Evolutionary conservation across 1,140 invertebrate species (phyloP).

Genomic region (Heliconius himera): DNA sequence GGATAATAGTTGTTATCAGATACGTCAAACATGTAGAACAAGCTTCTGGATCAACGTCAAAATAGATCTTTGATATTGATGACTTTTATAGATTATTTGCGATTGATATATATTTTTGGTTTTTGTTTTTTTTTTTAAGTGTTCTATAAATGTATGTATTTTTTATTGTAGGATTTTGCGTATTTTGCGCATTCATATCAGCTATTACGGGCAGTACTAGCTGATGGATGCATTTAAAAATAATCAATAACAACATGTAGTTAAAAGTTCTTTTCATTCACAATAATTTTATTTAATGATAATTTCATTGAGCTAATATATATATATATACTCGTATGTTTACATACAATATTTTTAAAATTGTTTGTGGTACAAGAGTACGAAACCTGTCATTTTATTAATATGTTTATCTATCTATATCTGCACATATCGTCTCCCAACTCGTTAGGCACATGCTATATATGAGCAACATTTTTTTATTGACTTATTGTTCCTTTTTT

Average conservation of each 20-base stretch:
- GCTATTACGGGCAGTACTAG: no score
- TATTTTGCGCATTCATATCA: no score
- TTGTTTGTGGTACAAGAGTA: no score
- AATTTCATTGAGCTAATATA: no score
- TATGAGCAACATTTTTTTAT: background rate
- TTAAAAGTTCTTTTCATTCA: no score
- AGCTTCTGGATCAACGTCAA: background rate
- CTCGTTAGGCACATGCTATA: background rate
- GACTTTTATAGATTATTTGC: background rate
- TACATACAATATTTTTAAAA: no score
- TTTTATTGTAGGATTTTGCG: no score
- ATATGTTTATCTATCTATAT: background rate
- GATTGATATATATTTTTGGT: background rate
- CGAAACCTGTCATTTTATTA: no score
- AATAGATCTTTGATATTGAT: conserved; percentile 3
- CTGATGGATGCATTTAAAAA: no score
- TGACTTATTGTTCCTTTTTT: conserved; percentile 11
- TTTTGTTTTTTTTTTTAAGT: background rate
- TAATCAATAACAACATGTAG: no score
- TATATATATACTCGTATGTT: no score
- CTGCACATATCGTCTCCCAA: background rate
- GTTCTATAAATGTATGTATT: background rate
- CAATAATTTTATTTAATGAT: no score
- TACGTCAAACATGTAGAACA: background rate
- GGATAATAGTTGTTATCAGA: conserved; percentile 11